Base-by-base conservation (phyloP, 1,140 invertebrate genomes). In the Rhagoletis zephyria region DNA sequence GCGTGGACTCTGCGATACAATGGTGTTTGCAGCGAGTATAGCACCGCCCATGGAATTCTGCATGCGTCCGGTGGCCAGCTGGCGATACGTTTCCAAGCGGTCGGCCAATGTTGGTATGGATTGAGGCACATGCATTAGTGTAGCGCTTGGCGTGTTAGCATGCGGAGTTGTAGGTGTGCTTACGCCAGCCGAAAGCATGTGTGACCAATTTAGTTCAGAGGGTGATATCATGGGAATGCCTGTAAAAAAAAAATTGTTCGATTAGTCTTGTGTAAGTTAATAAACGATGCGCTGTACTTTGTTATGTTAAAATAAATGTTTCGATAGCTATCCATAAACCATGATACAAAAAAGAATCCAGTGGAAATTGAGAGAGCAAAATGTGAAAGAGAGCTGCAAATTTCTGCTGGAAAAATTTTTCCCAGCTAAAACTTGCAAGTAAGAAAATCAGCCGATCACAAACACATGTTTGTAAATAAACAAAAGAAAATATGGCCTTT, bases 131-230 rank as follows among this genome's bases (percentile, higher is more conserved):
- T 93, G 92, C 14, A 90, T 65, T n/a, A 61, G 42, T 51, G 70
- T 61, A 74, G 56, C 88, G 10, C 89, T 88, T 77, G 85, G 63
- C 10, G 64, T 77, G 30, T 74, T 30, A 14, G 65, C 61, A 65
- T 64, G 87, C 77, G 61, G 16, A 70, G 81, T 61, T 60, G 45
- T 30, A 87, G 77, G 59, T 16, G 77, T 16, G 48, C 85, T 85
- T 4, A 87, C 86, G 51, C 67, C 65, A 88, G 60, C 89, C 74
- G 93, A 88, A 2, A 92, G 90, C 89, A 94, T 91, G 87, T 94
- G 90, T 10, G 94, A 94, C 95, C 95, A 95, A 86, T 94, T 94
- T 30, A 95, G 91, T 89, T 95, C 95, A 16, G 94, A 94, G 65
- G 95, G 95, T 87, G 95, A 93, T 65, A 95, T 90, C 7, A 95